Percentiles rank a stretch among this genome's conserved stretches.
Evolutionary conservation across 1,140 invertebrate species (phyloP).

Genomic region (Chironomus tepperi): DNA sequence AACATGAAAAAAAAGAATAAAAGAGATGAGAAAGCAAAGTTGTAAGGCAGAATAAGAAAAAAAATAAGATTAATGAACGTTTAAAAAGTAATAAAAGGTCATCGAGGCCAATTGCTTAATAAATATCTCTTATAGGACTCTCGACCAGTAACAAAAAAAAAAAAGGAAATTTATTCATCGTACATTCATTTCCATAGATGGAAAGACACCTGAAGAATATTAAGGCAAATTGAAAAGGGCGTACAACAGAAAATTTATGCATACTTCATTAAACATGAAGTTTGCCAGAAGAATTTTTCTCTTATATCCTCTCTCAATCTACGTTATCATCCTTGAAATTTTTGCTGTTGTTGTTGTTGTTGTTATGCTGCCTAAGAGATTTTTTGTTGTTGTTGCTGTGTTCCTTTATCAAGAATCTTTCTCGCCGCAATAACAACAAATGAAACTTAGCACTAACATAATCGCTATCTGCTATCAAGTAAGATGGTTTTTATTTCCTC

Average conservation of each 20-base stretch:
- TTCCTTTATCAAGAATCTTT: neutral
- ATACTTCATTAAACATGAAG: neutral
- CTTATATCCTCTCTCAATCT: neutral
- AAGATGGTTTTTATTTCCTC: too few species aligned
- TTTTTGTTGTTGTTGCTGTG: neutral
- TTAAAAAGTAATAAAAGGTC: slow-evolving; percentile 7
- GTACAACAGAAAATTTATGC: slow-evolving; percentile 7
- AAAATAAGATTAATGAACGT: neutral
- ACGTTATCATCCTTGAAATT: neutral
- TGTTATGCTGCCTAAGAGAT: neutral
- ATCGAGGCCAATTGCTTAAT: slow-evolving; percentile 12
- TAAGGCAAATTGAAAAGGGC: neutral
- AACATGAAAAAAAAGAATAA: neutral
- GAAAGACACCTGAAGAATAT: neutral
- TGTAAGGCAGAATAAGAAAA: neutral
- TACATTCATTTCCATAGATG: neutral
- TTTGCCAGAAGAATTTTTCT: slow-evolving; percentile 13
- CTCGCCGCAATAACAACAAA: neutral
- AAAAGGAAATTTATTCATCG: too few species aligned
- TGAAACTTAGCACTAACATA: neutral
- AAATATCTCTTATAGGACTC: neutral
- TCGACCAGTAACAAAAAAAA: neutral
- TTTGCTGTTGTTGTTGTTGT: neutral
- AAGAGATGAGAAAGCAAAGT: neutral
- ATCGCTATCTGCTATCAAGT: too few species aligned